These are phyloP conservation scores for Meteorus sp. DNA, from an alignment of 1,140 invertebrate genomes.

Conservation along the genomic window DNA sequence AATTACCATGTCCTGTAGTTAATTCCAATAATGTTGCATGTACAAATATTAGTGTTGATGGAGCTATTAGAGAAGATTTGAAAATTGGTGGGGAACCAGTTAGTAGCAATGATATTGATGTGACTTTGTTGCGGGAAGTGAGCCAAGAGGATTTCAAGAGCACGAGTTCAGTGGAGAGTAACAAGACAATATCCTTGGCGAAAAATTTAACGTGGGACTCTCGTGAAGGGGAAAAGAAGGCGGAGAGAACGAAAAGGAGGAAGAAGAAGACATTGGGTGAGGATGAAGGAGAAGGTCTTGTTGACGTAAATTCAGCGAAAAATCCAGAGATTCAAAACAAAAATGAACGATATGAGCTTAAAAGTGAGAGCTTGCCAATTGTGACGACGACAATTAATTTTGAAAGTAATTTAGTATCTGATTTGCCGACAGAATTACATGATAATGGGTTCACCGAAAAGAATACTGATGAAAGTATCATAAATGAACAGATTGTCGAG, in stretches of 20 bases:
- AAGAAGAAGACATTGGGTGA: background rate
- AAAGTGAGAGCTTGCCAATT: slow-evolving; percentile 36
- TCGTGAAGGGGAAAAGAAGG: background rate
- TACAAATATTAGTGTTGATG: no score
- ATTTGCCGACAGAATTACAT: background rate
- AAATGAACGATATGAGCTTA: background rate
- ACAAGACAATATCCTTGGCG: slow-evolving; percentile 1
- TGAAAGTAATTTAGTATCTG: background rate
- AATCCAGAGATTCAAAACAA: background rate
- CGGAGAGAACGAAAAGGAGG: no score
- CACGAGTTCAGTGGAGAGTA: background rate
- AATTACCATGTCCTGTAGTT: background rate
- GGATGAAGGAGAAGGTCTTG: background rate
- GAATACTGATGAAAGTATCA: background rate
- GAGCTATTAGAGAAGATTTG: background rate
- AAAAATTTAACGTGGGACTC: background rate
- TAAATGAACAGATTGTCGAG: background rate
- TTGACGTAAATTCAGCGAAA: background rate
- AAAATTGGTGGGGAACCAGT: background rate
- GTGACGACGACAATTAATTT: slow-evolving; percentile 42
- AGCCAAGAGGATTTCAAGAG: slow-evolving; percentile 5
- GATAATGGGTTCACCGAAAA: background rate
- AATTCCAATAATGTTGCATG: no score
- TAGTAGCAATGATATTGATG: background rate
- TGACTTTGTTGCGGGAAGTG: background rate